Evolutionary conservation across 2,113 vertebrate genomes (phyloP), one percentile per base, ranked within the genome.

Genomic region (Calypte anna): DNA sequence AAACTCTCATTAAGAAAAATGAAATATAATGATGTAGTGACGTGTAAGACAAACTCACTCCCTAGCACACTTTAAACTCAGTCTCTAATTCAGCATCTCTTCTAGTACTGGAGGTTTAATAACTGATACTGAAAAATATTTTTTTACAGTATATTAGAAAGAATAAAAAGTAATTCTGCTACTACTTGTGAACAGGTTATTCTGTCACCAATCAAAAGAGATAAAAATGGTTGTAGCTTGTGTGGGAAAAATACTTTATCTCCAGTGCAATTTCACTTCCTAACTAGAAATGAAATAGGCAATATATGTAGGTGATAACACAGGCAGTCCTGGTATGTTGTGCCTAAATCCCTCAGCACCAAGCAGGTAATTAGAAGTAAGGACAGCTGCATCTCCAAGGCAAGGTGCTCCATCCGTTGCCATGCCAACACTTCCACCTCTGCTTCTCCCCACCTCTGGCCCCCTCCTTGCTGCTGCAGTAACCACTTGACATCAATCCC

Each of bases 401-500:
- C 81, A 69, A 84, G 80, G 73, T 16, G 15, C 28, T 85, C 64
- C 73, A 54, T 83, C 33, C 0, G 67, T 97, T 97, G 84, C 95
- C 70, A 61, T 78, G 91, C 96, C 64, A 93, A 96, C 92, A 51
- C 50, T 67, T 57, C 86, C 40, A 38, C 33, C 46, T 59, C 54
- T 50, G 33, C 53, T 79, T 16, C n/a, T 43, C 57, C 55, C 21
- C 11, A 50, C 48, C 48, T 50, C 76, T 38, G 70, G 91, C 82
- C 84, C 86, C 84, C 48, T 81, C 88, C 84, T 72, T 1, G 90
- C 97, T 95, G 89, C 94, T 82, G 72, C 7, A 43, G 96, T 25
- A 97, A 98, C 96, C 70, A 46, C 36, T 55, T 31, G 54, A 33
- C 69, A 84, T 70, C 94, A 82, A 66, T 58, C 63, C 58, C 16